These are phyloP conservation scores for Portunus trituberculatus DNA, from an alignment of 1,140 invertebrate species.

Conservation along the genomic window DNA sequence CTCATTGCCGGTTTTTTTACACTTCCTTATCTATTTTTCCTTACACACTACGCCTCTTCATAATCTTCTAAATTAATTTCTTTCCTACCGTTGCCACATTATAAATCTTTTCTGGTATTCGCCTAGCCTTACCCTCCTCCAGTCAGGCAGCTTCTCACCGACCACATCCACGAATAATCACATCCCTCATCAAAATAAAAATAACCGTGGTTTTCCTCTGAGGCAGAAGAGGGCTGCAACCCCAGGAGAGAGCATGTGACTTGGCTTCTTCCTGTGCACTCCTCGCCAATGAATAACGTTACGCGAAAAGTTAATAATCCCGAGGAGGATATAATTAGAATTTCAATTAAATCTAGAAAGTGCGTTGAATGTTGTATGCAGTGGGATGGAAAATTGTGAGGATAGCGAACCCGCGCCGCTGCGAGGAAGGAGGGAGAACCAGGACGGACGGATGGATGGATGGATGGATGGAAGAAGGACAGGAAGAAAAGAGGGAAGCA, in stretches of 20 bases:
- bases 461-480: background rate
- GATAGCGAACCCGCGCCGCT: background rate
- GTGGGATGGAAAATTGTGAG: background rate
- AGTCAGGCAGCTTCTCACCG: too few relatives aligned
- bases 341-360: slow-evolving; percentile 15
- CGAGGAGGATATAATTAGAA: background rate
- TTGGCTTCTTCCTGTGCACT: background rate
- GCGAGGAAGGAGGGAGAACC: background rate
- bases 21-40: too few relatives aligned
- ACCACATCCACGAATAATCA: background rate
- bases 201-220: background rate
- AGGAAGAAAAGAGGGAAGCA: background rate
- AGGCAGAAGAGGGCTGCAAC: background rate
- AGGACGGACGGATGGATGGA: background rate
- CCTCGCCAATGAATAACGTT: background rate
- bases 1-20: too few relatives aligned
- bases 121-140: too few relatives aligned
- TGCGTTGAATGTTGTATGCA: background rate
- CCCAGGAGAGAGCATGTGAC: background rate
- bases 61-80: too few relatives aligned
- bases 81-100: too few relatives aligned
- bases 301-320: background rate
- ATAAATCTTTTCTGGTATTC: too few relatives aligned
- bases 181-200: background rate
- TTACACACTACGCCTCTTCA: too few relatives aligned